Evolutionary conservation across 2,888 invertebrate species (phyloP).

Genomic region (Xestia c-nigrum): DNA sequence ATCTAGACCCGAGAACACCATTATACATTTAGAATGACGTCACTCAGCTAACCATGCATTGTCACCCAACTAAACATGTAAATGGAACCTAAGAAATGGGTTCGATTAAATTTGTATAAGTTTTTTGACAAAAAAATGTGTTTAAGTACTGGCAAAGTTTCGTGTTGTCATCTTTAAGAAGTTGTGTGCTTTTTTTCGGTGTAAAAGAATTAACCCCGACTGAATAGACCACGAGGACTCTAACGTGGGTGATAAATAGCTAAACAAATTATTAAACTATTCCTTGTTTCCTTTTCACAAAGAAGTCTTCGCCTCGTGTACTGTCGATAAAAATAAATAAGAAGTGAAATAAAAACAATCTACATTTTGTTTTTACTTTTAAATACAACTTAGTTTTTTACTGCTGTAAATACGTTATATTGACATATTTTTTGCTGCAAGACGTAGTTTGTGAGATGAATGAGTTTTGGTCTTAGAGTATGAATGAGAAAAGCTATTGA

Average conservation of each 20-base stretch:
- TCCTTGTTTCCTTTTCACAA: constrained; percentile 12
- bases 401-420: constrained; percentile 28
- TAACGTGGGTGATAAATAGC: neutral
- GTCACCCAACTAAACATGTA: no score
- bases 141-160: neutral
- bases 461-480: constrained; percentile 22
- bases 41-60: no score
- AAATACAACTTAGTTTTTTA: constrained; percentile 33
- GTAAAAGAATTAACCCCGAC: neutral
- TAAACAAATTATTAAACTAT: neutral
- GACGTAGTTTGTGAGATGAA: constrained; percentile 29
- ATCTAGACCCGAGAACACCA: no score
- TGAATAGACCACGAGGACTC: neutral
- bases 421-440: constrained; percentile 39
- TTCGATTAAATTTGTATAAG: no score
- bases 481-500: constrained; percentile 18
- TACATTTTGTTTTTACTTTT: constrained; percentile 31
- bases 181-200: neutral
- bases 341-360: constrained; percentile 14
- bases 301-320: constrained; percentile 20
- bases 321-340: constrained; percentile 25
- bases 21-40: no score
- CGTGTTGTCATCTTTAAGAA: neutral
- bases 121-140: no score
- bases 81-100: no score